These are phyloP conservation scores for Leptatherina wallacei DNA, from an alignment of 2,797 vertebrate species.

Conservation along the genomic window DNA sequence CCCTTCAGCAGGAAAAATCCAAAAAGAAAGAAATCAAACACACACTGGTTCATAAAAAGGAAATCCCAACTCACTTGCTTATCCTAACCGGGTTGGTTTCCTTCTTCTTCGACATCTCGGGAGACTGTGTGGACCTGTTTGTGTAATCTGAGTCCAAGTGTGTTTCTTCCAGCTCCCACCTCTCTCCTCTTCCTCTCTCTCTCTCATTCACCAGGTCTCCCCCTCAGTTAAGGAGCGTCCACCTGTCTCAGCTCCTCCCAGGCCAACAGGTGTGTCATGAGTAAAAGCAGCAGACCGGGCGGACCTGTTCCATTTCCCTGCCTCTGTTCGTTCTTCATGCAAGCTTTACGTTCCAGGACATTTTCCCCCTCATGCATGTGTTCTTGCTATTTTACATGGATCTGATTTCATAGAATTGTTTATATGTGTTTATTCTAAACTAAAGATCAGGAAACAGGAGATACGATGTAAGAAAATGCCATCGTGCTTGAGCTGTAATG, in stretches of 20 bases:
- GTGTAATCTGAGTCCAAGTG: conserved; percentile 39
- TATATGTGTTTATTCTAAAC: too few relatives aligned
- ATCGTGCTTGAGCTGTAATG: too few relatives aligned
- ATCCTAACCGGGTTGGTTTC: conserved; percentile 62
- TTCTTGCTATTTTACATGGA: too few relatives aligned
- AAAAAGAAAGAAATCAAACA: not conserved
- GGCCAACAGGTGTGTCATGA: conserved; percentile 70
- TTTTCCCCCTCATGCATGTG: too few relatives aligned
- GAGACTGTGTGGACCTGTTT: conserved; percentile 20
- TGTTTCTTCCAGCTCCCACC: conserved; percentile 35
- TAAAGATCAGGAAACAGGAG: too few relatives aligned
- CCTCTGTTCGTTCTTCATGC: not conserved
- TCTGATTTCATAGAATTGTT: too few relatives aligned
- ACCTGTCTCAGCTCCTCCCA: conserved; percentile 77
- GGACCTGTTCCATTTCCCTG: conserved; percentile 74
- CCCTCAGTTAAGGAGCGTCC: conserved; percentile 64
- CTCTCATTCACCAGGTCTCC: conserved; percentile 5
- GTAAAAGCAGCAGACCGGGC: conserved; percentile 65
- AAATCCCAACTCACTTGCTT: conserved; percentile 72
- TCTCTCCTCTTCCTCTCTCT: conserved; percentile 28
- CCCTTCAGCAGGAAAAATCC: too few relatives aligned
- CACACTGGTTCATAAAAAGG: not conserved
- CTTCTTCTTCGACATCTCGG: conserved; percentile 75
- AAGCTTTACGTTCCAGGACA: not conserved
- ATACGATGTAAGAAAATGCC: too few relatives aligned